These are phyloP conservation scores for Heliconius eleuchia DNA, from an alignment of 1,140 invertebrate genomes.

Conservation along the genomic window DNA sequence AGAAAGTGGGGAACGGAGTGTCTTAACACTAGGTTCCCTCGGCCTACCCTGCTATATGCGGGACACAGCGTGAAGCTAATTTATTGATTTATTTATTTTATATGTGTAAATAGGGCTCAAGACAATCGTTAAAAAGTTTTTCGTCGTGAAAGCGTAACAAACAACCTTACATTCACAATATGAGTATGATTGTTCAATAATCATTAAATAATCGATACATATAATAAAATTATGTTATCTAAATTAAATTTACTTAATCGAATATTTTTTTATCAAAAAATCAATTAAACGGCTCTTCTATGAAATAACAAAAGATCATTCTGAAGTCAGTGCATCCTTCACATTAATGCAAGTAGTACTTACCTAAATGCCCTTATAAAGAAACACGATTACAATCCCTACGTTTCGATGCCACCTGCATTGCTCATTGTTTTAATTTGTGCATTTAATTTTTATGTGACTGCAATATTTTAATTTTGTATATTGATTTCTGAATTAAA, in stretches of 20 bases:
- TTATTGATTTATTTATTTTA: too few species aligned
- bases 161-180: too few species aligned
- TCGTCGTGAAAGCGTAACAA: too few species aligned
- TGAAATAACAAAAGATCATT: not conserved
- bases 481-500: too few species aligned
- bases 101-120: too few species aligned
- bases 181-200: too few species aligned
- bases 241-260: not conserved
- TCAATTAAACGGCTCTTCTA: not conserved
- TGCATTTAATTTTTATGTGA: conserved; percentile 24
- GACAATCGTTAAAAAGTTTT: too few species aligned
- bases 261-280: not conserved
- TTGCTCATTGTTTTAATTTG: conserved; percentile 26
- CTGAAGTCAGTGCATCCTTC: conserved; percentile 4
- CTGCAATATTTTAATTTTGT: conserved; percentile 15
- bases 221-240: not conserved
- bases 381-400: conserved; percentile 6
- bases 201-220: not conserved
- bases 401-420: conserved; percentile 31
- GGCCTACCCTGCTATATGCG: too few species aligned
- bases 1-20: too few species aligned
- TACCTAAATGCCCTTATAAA: conserved; percentile 22
- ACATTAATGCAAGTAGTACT: conserved; percentile 10
- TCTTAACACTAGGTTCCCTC: too few species aligned
- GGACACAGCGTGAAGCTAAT: too few species aligned